Evolutionary conservation across 2,888 invertebrate species (phyloP).

Genomic region (Geophilus truncorum): DNA sequence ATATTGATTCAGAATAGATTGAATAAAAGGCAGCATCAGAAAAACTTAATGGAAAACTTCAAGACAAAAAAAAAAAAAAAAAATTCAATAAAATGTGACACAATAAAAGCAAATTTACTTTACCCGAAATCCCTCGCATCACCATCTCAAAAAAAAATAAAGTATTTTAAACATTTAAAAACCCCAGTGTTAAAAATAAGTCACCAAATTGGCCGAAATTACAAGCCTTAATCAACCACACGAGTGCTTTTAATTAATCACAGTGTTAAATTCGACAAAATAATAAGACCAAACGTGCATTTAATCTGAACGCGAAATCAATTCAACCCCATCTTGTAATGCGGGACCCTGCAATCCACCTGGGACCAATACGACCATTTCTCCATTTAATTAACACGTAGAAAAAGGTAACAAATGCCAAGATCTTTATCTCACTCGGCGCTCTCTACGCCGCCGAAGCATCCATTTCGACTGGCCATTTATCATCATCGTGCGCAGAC

Average conservation of each 20-base stretch:
- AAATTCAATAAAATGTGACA: neutral
- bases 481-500: neutral
- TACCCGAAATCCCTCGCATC: neutral
- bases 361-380: neutral
- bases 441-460: neutral
- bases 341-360: neutral
- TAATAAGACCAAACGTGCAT: neutral
- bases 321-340: slow-evolving; percentile 5
- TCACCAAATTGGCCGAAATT: neutral
- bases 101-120: neutral
- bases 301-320: slow-evolving; percentile 1
- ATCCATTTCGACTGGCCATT: neutral
- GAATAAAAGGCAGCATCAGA: neutral
- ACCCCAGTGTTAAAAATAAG: neutral
- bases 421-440: neutral
- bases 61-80: too few species aligned
- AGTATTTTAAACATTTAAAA: too few species aligned
- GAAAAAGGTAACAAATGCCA: neutral
- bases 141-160: too few species aligned
- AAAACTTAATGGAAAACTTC: neutral
- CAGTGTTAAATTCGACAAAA: neutral
- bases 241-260: slow-evolving; percentile 17
- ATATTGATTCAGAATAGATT: neutral
- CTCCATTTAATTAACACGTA: neutral
- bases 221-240: neutral